Evolutionary conservation across 23 tunicate species (phyloP), one percentile per base, ranked within the genome.

Genomic region (Aplidium turbinatum): DNA sequence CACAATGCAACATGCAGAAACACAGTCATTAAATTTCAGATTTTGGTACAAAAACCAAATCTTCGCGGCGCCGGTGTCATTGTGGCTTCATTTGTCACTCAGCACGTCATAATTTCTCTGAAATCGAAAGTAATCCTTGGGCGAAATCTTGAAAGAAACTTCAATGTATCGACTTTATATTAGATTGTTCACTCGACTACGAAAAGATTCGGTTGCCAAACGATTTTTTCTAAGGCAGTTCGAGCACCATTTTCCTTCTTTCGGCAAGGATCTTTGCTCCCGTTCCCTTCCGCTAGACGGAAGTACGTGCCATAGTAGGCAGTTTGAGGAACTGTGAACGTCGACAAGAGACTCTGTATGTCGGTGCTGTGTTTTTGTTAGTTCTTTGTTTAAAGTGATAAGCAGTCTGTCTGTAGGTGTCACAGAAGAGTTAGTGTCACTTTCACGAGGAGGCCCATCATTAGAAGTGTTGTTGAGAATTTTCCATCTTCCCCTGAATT

Each of bases 221-320:
- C 21, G 1, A 45, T 33, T 76, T 38, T 68, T 80, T 54, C 58
- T 46, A 5, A 81, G 4, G 32, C 87, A 81, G 32, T 81, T 61
- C 11, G 33, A 9, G 39, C 87, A 81, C 87, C 79, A 72, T 60
- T 81, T 81, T 33, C 70, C 69, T 33, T 81, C 87, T 47, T 61
- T 42, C 5, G 87, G 87, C 73, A 64, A 72, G 20, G 42, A 33
- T 47, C 45, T 22, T 47, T 47, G 56, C 25, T 72, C 72, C 34
- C 57, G 64, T n/a, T n/a, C n/a, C 48, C 72, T 81, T 35, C 79
- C 63, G 36, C 70, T 36, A 33, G 69, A 53, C 1, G 79, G 7
- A 4, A 87, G 96, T 4, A 56, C 58, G 34, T 88, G 96, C 96
- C 96, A 88, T 38, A 88, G 42, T 50, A 80, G 48, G 58, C 96